phyloP scores from a whole-genome alignment of 2,797 vertebrate species.

The Girardinus metallicus region DNA sequence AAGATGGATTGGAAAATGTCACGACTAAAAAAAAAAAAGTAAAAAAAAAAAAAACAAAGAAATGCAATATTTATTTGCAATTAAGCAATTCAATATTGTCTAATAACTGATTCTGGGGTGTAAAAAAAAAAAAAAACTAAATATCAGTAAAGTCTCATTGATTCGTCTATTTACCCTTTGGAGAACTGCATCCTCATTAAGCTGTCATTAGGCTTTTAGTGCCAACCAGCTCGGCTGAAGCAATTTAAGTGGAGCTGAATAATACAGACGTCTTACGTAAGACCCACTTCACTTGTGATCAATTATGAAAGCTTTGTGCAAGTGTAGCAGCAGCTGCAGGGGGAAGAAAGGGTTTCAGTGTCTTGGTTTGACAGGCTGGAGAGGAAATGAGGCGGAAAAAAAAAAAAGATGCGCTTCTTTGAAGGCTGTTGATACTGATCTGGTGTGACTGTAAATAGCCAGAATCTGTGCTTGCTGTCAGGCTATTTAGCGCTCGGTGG shows the following conservation, averaged over 20 bases:
- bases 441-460: constrained; percentile 65
- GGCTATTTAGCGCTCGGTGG: constrained; percentile 48
- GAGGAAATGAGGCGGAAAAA: constrained; percentile 57
- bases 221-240: constrained; percentile 52
- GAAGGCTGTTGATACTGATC: constrained; percentile 67
- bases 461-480: constrained; percentile 49
- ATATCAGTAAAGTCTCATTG: constrained; percentile 10
- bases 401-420: constrained; percentile 48
- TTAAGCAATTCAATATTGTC: background rate
- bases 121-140: background rate
- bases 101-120: background rate
- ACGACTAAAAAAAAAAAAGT: background rate
- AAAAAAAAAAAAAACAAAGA: background rate
- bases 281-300: constrained; percentile 71
- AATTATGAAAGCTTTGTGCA: constrained; percentile 72
- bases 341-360: constrained; percentile 61
- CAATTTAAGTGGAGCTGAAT: constrained; percentile 72
- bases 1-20: background rate
- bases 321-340: constrained; percentile 59
- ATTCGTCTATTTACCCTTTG: constrained; percentile 29
- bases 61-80: background rate
- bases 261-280: constrained; percentile 75
- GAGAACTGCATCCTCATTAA: constrained; percentile 44
- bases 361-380: constrained; percentile 60
- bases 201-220: constrained; percentile 59